A percentile compares a stretch with the other conserved stretches of the same genome.
These are phyloP conservation scores for Sus cebifrons DNA, from an alignment of 2,797 vertebrate species.

Conservation along the genomic window DNA sequence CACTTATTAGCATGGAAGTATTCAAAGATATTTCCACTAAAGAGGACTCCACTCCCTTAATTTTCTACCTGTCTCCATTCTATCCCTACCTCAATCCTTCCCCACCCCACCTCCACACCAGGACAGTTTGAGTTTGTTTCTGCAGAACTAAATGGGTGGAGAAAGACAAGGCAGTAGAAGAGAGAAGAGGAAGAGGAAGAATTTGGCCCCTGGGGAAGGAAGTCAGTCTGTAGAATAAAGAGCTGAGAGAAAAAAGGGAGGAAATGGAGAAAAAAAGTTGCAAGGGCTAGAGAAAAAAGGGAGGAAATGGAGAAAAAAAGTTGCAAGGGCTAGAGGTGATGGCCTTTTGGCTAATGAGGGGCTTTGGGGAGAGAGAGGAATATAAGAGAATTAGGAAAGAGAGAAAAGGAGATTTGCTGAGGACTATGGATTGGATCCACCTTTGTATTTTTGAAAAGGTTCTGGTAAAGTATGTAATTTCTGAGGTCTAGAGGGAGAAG, in stretches of 20 bases:
- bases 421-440: neutral
- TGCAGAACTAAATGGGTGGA: neutral
- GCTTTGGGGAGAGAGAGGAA: neutral
- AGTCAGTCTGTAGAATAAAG: neutral
- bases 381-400: neutral
- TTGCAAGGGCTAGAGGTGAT: neutral
- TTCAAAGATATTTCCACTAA: neutral
- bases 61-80: neutral
- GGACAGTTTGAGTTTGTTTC: neutral
- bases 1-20: neutral
- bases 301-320: neutral
- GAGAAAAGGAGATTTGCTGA: conserved; percentile 12
- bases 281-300: neutral
- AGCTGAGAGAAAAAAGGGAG: neutral
- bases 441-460: neutral
- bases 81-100: neutral
- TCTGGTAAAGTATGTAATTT: neutral
- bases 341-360: neutral
- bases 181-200: neutral
- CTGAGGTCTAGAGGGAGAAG: neutral
- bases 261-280: neutral
- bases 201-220: neutral
- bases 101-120: neutral
- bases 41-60: neutral
- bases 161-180: neutral